These are phyloP conservation scores for Hymenochirus boettgeri DNA, from an alignment of 2,113 vertebrate genomes.

Conservation along the genomic window DNA sequence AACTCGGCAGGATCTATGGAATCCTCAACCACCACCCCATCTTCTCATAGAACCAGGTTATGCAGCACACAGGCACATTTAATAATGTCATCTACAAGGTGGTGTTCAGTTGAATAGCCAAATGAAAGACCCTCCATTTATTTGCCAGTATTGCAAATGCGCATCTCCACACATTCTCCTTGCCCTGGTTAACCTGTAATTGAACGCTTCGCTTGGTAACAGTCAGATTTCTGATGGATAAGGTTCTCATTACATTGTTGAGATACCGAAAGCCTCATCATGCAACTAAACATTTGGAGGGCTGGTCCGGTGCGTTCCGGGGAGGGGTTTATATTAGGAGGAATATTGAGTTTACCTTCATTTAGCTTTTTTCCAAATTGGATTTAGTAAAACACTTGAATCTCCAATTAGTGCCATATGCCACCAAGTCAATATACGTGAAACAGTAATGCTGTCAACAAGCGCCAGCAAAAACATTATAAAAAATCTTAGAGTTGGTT, in stretches of 20 bases:
- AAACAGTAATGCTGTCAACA: slow-evolving; percentile 18
- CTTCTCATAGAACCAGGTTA: slow-evolving; percentile 9
- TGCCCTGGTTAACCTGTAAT: slow-evolving; percentile 18
- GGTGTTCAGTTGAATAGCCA: slow-evolving; percentile 1
- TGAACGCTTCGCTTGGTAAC: background rate
- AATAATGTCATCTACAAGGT: slow-evolving; percentile 17
- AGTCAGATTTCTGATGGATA: slow-evolving; percentile 13
- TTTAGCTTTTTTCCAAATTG: slow-evolving; percentile 6
- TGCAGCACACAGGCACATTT: slow-evolving; percentile 15
- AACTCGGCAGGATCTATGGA: background rate
- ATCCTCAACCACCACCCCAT: slow-evolving; percentile 16
- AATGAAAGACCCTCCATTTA: slow-evolving; percentile 14
- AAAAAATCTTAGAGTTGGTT: background rate
- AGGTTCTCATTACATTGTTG: slow-evolving; percentile 16
- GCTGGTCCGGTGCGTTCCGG: background rate
- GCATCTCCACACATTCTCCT: slow-evolving; percentile 4
- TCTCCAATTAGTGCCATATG: background rate
- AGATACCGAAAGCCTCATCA: slow-evolving; percentile 10
- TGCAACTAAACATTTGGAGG: background rate
- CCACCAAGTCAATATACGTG: slow-evolving; percentile 8
- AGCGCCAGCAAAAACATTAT: slow-evolving; percentile 7
- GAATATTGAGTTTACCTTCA: slow-evolving; percentile 4
- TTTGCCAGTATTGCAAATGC: slow-evolving; percentile 17
- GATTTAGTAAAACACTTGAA: slow-evolving; percentile 15
- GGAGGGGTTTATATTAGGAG: background rate